Conservation (phyloP, 2,888 invertebrate species). For the Xestia c-nigrum region DNA sequence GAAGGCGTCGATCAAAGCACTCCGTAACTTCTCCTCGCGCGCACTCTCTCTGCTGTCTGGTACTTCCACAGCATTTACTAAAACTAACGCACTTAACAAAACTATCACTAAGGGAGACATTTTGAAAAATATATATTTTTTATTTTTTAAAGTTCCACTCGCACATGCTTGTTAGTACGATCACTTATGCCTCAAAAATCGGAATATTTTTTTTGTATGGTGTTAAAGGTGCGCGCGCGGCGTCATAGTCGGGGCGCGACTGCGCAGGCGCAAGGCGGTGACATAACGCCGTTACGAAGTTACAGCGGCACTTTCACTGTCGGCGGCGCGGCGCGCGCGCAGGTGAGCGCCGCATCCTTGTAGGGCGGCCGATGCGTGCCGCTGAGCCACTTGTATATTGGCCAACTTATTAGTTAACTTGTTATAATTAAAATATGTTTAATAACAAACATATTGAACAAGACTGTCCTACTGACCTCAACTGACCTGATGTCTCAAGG, state of each 20-base stretch:
- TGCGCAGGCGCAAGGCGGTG: slow-evolving; percentile 75
- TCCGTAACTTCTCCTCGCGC: slow-evolving; percentile 85
- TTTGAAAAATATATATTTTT: slow-evolving; percentile 59
- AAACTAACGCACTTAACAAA: slow-evolving; percentile 79
- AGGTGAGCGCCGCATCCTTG: slow-evolving; percentile 74
- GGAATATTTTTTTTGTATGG: slow-evolving; percentile 32
- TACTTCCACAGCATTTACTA: slow-evolving; percentile 77
- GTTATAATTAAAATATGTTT: slow-evolving; percentile 47
- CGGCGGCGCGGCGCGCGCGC: slow-evolving; percentile 66
- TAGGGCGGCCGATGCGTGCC: slow-evolving; percentile 70
- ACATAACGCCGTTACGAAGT: slow-evolving; percentile 87
- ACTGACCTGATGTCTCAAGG: slow-evolving; percentile 14
- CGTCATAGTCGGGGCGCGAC: slow-evolving; percentile 85
- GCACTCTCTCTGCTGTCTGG: slow-evolving; percentile 79
- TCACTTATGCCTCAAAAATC: slow-evolving; percentile 42
- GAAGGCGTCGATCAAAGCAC: slow-evolving; percentile 87
- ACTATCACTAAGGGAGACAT: slow-evolving; percentile 84
- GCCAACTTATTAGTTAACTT: slow-evolving; percentile 59
- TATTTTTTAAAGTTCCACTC: slow-evolving; percentile 68
- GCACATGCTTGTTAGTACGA: slow-evolving; percentile 75
- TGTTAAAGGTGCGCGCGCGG: slow-evolving; percentile 79
- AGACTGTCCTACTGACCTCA: slow-evolving; percentile 7
- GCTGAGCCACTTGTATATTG: slow-evolving; percentile 60
- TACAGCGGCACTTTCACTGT: slow-evolving; percentile 86
- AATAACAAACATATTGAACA: slow-evolving; percentile 21